These are phyloP conservation scores for Lutraria lutraria DNA, from an alignment of 2,888 invertebrate species.

Conservation along the genomic window DNA sequence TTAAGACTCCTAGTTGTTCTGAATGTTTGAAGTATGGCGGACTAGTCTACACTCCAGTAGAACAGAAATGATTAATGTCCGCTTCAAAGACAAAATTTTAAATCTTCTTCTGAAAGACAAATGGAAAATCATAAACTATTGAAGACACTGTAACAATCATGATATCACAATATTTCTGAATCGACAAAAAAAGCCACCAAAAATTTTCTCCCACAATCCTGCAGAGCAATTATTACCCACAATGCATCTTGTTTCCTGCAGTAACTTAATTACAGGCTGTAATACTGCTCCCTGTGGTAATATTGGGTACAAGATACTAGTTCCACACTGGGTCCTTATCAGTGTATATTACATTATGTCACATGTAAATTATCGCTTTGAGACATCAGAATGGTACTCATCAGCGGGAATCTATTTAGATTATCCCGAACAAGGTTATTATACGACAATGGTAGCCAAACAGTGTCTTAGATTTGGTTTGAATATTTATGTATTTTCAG, in stretches of 20 bases:
- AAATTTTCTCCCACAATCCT: constrained; percentile 22
- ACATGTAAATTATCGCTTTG: constrained; percentile 14
- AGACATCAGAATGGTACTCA: neutral
- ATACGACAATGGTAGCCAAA: neutral
- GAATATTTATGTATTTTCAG: neutral
- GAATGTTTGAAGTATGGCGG: too few species aligned
- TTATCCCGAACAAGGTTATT: neutral
- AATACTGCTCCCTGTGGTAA: neutral
- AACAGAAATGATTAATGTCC: too few species aligned
- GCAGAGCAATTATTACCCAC: constrained; percentile 22
- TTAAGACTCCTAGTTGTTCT: too few species aligned
- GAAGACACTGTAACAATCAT: neutral
- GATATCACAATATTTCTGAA: neutral
- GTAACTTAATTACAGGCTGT: neutral
- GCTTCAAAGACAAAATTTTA: neutral
- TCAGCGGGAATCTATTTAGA: constrained; percentile 16
- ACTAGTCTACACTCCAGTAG: too few species aligned
- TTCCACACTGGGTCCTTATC: constrained; percentile 7
- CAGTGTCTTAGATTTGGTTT: neutral
- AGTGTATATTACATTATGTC: constrained; percentile 33
- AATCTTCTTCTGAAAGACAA: neutral
- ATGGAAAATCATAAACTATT: neutral
- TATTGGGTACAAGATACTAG: neutral
- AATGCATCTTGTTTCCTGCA: constrained; percentile 23
- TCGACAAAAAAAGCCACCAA: neutral